phyloP scores from a whole-genome alignment of 2,113 vertebrate species.

The Catharus bicknelli region DNA sequence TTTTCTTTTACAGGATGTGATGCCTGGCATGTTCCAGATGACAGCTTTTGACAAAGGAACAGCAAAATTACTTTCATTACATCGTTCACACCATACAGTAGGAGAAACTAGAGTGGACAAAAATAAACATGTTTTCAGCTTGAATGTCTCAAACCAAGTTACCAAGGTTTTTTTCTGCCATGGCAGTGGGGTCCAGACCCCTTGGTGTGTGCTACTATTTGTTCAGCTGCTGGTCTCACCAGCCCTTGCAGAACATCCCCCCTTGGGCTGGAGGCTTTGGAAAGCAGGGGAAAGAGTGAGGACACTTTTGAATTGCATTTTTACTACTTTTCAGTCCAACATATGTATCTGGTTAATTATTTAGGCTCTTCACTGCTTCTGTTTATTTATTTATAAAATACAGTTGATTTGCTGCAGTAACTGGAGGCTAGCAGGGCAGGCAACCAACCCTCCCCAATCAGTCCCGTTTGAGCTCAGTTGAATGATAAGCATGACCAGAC shows the following conservation, averaged over 20 bases:
- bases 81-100: background rate
- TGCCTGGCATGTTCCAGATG: background rate
- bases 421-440: background rate
- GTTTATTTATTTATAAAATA: constrained; percentile 22
- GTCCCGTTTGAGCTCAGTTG: background rate
- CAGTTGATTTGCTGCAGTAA: background rate
- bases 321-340: background rate
- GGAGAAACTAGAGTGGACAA: background rate
- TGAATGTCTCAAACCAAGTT: background rate
- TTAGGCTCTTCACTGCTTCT: background rate
- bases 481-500: accelerated
- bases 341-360: constrained; percentile 28
- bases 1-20: background rate
- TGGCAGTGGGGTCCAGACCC: background rate
- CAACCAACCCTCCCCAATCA: background rate
- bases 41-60: background rate
- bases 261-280: background rate
- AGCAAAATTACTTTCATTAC: background rate
- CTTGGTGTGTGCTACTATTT: accelerated
- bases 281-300: background rate
- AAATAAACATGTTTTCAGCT: background rate
- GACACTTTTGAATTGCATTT: background rate
- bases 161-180: background rate
- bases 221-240: background rate
- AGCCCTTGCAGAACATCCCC: background rate